A percentile compares a stretch with the other conserved stretches of the same genome.
These are phyloP conservation scores for Gymnocephalus cernua DNA, from an alignment of 2,113 vertebrate genomes.

Conservation along the genomic window DNA sequence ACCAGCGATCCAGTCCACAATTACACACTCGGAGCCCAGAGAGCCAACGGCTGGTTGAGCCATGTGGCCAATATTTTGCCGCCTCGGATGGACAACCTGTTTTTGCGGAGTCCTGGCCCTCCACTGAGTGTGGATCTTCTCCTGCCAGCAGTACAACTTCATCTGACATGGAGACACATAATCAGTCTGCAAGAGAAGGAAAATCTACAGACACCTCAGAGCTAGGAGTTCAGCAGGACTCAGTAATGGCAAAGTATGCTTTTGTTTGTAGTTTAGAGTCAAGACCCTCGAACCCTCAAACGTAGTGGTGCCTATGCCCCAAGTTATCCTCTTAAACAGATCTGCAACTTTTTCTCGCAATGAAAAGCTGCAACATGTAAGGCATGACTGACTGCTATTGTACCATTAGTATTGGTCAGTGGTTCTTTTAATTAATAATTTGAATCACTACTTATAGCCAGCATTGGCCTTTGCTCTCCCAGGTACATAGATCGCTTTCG, in stretches of 20 bases:
- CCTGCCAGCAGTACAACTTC: constrained; percentile 26
- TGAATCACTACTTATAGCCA: not conserved
- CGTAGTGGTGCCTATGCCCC: not conserved
- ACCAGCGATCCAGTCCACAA: constrained; percentile 39
- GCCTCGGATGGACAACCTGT: constrained; percentile 56
- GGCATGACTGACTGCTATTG: not conserved
- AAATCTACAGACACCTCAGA: constrained; percentile 38
- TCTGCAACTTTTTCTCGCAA: not conserved
- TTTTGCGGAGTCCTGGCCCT: constrained; percentile 85
- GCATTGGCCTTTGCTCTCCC: constrained; percentile 16
- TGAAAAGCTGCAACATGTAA: not conserved
- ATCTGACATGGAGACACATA: constrained; percentile 36
- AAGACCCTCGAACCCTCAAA: not conserved
- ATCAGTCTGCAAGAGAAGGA: constrained; percentile 1
- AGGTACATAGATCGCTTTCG: constrained; percentile 91
- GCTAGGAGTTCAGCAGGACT: constrained; percentile 67
- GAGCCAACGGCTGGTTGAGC: constrained; percentile 36
- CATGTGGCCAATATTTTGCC: not conserved
- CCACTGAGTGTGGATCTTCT: constrained; percentile 73
- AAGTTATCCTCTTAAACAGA: not conserved
- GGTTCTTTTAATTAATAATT: not conserved
- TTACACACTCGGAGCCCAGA: constrained; percentile 25
- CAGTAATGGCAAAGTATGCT: constrained; percentile 86
- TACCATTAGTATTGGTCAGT: not conserved
- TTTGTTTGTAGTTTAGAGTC: not conserved